Evolutionary conservation across 2,888 invertebrate species (phyloP), one percentile per base, ranked within the genome.

Genomic region (Drosophila buzzatii): DNA sequence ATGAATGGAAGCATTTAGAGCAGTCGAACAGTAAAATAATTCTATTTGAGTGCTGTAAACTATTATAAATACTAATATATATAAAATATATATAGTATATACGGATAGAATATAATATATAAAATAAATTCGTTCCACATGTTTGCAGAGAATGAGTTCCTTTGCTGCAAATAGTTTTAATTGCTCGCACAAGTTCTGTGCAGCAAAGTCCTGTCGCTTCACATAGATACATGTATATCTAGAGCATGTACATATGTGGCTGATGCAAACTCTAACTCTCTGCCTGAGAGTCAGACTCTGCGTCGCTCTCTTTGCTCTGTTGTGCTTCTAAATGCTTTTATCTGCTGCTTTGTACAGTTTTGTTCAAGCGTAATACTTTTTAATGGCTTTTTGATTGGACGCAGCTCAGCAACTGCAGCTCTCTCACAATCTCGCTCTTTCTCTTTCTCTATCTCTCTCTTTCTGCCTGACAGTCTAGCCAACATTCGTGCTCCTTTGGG

Each of bases 311-410:
- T 35, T 9, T 8, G 18, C 5, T 10, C 18, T 66, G 52, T 49
- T 57, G 57, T 55, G 44, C 53, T 39, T 66, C 58, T 68, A 76
- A 70, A 67, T 67, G 80, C 74, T 82, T 79, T 85, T 81, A 81
- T 86, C 78, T 82, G 73, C 81, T 81, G 79, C 85, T 85, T 87
- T 90, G 85, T 91, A 85, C 81, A 80, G 83, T 88, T 85, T 91
- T 91, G 90, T 88, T 91, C 88, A 86, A 91, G 91, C 90, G 91
- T 85, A 92, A 91, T 91, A 90, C 89, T 91, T 92, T 86, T 90
- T 92, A 92, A 92, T 92, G 91, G 92, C 89, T 91, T 92, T 92
- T 92, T 92, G 92, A 92, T 92, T 92, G 92, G 83, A 81, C 79
- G 76, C 68, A 75, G 69, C 71, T 79, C 63, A 82, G 68, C 65